Conservation (phyloP, 1,140 invertebrate species). For the Pygmarrhopalites habei region DNA sequence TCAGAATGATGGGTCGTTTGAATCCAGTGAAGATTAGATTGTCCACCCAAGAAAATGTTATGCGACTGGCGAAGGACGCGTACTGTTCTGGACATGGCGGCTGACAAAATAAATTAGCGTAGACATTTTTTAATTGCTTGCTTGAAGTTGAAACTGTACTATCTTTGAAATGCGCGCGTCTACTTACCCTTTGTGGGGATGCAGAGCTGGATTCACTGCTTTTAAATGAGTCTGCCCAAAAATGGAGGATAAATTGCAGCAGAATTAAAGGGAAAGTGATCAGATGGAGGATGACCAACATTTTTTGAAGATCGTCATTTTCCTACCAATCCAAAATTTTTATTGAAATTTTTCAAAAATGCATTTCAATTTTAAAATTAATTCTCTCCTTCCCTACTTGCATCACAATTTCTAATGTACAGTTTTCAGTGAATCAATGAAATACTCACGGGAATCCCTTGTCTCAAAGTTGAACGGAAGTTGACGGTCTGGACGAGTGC, state of each 20-base stretch:
- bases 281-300: no score
- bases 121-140: not conserved
- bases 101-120: not conserved
- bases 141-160: not conserved
- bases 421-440: no score
- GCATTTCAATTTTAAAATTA: no score
- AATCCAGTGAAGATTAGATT: slow-evolving; percentile 17
- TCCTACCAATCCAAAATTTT: no score
- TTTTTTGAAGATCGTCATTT: no score
- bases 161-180: not conserved
- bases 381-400: no score
- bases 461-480: no score
- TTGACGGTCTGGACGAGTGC: no score
- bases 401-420: no score
- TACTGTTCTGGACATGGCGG: slow-evolving; percentile 17
- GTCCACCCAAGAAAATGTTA: slow-evolving; percentile 27
- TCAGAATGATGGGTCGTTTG: slow-evolving; percentile 8
- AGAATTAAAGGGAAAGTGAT: slow-evolving; percentile 68
- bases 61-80: slow-evolving; percentile 14
- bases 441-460: no score
- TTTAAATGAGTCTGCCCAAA: slow-evolving; percentile 51
- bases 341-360: no score
- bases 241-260: slow-evolving; percentile 68
- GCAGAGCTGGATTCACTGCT: not conserved
- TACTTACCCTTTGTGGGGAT: not conserved